phyloP scores from a whole-genome alignment of 2,797 vertebrate genomes.

The Enteromius unitaeniatus region DNA sequence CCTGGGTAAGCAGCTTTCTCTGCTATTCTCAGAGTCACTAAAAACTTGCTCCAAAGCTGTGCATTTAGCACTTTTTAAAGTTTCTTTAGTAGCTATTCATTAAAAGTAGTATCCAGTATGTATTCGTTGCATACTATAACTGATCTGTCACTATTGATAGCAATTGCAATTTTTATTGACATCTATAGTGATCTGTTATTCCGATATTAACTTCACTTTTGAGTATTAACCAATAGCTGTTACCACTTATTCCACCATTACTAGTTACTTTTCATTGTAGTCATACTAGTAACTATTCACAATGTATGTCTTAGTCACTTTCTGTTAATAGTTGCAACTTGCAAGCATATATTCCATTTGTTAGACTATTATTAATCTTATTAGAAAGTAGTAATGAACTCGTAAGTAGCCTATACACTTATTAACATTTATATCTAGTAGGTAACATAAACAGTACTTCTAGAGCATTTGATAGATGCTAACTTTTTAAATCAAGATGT shows the following conservation, averaged over 20 bases:
- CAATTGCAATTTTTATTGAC: background rate
- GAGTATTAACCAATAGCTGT: background rate
- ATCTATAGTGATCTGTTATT: background rate
- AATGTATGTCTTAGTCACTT: background rate
- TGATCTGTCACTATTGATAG: background rate
- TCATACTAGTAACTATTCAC: background rate
- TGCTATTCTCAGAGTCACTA: background rate
- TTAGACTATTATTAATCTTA: background rate
- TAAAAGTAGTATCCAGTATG: background rate
- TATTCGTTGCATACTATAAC: background rate
- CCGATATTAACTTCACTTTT: background rate
- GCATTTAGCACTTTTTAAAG: background rate
- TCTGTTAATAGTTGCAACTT: too few species aligned
- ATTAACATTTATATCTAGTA: background rate
- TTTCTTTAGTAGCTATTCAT: background rate
- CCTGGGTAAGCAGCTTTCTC: constrained; percentile 84
- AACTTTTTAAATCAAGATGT: background rate
- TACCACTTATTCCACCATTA: background rate
- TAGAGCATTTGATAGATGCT: background rate
- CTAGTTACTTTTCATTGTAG: background rate
- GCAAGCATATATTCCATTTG: background rate
- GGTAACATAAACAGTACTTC: background rate
- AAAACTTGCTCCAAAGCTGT: background rate
- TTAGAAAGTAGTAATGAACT: background rate
- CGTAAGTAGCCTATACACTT: background rate